Base-by-base conservation (phyloP, 2,113 vertebrate genomes). In the Damaliscus lunatus region DNA sequence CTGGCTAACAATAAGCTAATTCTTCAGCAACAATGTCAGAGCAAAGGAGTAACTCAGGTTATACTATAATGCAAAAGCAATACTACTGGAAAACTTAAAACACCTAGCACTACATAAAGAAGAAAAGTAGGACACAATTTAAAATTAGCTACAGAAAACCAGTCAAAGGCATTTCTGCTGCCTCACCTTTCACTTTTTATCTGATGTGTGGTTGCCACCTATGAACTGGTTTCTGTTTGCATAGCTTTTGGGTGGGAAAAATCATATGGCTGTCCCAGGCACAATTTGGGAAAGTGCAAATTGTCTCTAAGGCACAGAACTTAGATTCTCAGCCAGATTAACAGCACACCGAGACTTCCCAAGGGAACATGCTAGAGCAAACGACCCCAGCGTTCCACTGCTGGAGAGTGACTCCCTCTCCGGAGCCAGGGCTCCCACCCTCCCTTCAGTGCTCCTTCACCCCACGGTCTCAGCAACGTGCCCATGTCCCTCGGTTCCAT, bases 221-320 rank as follows among this genome's bases (percentile, higher is more conserved):
- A 97, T 98, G 98, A 98, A 98, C 97, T 98, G 98, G 87, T 98
- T 99, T 98, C 98, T 97, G 95, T 96, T 98, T 99, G 98, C 98
- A 97, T 98, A 99, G 98, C 97, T 98, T 96, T 98, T 96, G 98
- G 98, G 98, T 98, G 96, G 98, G 97, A 97, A 96, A 97, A 98
- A 98, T 97, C 96, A 2, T 89, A 97, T 88, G 96, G 98, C 97
- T 99, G 94, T 98, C 98, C 97, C 95, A 99, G 98, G 99, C 98
- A 99, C 98, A 98, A 98, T 96, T 96, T 83, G 93, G 96, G 90
- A 96, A 98, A 98, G 98, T 90, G 96, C 98, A 98, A 98, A 98
- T 96, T 97, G 81, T 97, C 97, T 98, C 98, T 98, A 99, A 99
- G 99, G 98, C 98, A 99, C 98, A 97, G 95, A 98, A 94, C 97